Evolutionary conservation across 2,888 invertebrate genomes (phyloP), one percentile per base, ranked within the genome.

Genomic region (Andrena praecox): DNA sequence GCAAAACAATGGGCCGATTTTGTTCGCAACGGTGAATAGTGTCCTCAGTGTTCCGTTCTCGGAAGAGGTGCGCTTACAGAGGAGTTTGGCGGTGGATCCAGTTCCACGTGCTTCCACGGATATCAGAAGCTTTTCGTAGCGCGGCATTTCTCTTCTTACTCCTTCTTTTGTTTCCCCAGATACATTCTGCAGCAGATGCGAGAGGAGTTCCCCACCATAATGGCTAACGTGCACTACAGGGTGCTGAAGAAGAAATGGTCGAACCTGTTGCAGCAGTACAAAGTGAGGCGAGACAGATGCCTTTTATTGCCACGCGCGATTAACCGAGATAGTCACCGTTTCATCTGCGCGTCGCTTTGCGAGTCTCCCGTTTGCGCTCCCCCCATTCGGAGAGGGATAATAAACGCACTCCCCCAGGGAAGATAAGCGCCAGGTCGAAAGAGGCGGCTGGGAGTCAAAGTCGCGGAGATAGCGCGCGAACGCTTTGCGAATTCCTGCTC

Each of bases 221-320:
- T 92, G 91, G 90, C 91, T 84, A 89, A 91, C 84, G 90, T 92
- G 48, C 92, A 91, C 80, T 92, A 92, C 84, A 87, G 90, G 75
- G 92, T 92, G 56, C 87, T 92, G 52, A 92, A 92, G 87, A 92
- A 92, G 87, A 92, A 92, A 77, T 91, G 92, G 91, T 92, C 92
- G 50, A 92, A 92, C 85, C 85, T 92, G 78, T 86, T 92, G 74
- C 92, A 92, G 79, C 92, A 91, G 72, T 92, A 92, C 87, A 92
- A 92, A 91, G 91, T 92, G 85, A 89, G 87, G 62, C 52, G 42
- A 60, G 67, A 76, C 77, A 87, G 82, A 76, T 64, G 75, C 33
- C 56, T 80, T 80, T 77, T 74, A 80, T 77, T 80, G 64, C 42
- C 35, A 1, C 42, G 16, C 54, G 56, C 64, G 70, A 76, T 82